phyloP scores from a whole-genome alignment of 1,140 invertebrate genomes.

The Drosophila ambigua region DNA sequence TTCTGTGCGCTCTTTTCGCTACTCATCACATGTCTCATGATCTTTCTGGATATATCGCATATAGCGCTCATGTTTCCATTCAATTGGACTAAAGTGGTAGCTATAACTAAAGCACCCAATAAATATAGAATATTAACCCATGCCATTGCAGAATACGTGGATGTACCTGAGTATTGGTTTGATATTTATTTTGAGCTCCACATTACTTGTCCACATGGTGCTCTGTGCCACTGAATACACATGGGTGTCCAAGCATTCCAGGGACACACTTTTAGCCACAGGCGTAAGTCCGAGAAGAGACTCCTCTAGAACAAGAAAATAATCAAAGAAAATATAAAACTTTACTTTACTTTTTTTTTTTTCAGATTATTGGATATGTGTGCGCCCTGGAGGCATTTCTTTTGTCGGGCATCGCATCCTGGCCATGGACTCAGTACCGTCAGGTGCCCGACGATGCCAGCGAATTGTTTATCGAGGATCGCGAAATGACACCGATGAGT shows the following conservation, averaged over 20 bases:
- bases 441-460: constrained; percentile 84
- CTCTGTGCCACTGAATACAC: constrained; percentile 87
- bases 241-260: constrained; percentile 86
- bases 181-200: constrained; percentile 87
- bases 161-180: constrained; percentile 88
- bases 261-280: constrained; percentile 85
- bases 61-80: constrained; percentile 92
- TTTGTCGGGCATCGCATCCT: constrained; percentile 83
- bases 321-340: no score
- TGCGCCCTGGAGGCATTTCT: constrained; percentile 84
- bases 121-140: no score
- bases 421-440: constrained; percentile 84
- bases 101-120: constrained; percentile 37
- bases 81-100: constrained; percentile 92
- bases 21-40: constrained; percentile 91
- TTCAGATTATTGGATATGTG: constrained; percentile 84
- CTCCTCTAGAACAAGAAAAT: no score
- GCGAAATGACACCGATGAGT: constrained; percentile 84
- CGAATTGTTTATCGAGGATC: constrained; percentile 84
- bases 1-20: constrained; percentile 90
- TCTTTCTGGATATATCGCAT: constrained; percentile 93
- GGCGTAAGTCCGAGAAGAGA: no score
- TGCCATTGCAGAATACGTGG: constrained; percentile 85
- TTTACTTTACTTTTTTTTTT: background rate
- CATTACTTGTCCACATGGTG: constrained; percentile 87